Conservation (phyloP, 2,888 invertebrate genomes). For the Rhamnusium bicolor region DNA sequence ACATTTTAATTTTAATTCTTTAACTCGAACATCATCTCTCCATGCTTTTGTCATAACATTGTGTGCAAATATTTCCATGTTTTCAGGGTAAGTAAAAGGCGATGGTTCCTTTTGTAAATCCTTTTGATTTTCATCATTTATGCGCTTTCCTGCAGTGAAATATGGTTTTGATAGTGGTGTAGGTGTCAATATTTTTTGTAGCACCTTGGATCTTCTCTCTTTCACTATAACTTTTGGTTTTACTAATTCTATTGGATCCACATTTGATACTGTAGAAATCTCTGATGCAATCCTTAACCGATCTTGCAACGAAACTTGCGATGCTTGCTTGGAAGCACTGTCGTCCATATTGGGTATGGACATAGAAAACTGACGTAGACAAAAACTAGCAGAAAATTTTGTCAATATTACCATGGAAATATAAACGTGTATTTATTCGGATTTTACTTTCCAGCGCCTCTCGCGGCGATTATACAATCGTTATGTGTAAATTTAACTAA, state of each 20-base stretch:
- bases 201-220: constrained; percentile 5
- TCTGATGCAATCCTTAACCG: background rate
- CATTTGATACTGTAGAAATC: background rate
- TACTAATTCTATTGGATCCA: constrained; percentile 15
- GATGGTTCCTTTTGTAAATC: constrained; percentile 64
- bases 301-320: background rate
- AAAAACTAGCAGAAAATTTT: background rate
- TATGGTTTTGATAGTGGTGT: constrained; percentile 44
- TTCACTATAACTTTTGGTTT: constrained; percentile 10
- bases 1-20: constrained; percentile 63
- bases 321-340: background rate
- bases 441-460: no score
- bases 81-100: constrained; percentile 70
- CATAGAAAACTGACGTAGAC: background rate
- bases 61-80: constrained; percentile 69
- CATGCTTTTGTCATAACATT: constrained; percentile 68
- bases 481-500: no score
- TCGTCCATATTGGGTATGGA: background rate
- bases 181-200: constrained; percentile 40
- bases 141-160: constrained; percentile 50
- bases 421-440: no score
- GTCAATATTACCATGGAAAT: constrained; percentile 1
- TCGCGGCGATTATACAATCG: no score
- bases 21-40: constrained; percentile 61
- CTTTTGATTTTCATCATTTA: constrained; percentile 43